Evolutionary conservation across 2,113 vertebrate species (phyloP), one percentile per base, ranked within the genome.

Genomic region (Chaenogobius annularis): DNA sequence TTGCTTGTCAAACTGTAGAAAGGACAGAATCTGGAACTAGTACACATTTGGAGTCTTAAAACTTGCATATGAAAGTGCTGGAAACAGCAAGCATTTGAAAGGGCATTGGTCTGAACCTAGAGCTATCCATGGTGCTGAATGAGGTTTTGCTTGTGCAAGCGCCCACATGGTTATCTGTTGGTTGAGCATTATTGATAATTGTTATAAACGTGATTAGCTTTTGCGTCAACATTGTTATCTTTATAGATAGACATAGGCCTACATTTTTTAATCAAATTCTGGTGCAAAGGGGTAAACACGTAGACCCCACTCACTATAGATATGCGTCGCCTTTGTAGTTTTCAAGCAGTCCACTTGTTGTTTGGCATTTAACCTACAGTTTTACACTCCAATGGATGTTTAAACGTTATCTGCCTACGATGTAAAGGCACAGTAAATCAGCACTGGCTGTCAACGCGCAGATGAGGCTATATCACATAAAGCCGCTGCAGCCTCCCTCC

Each of bases 371-470:
- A 47, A 62, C 64, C 37, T 19, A 47, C 40, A 64, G 11, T 5
- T 26, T 43, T 50, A 54, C 52, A 55, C 54, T 37, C 6, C 10
- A 7, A 22, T 83, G 15, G 68, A 52, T 73, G 68, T 76, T 78
- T 52, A 67, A 70, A 40, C 59, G 13, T 59, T 37, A 59, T 78
- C 75, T 80, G 43, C 66, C 20, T 78, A 63, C 13, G 68, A 63
- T 66, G 77, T 68, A 67, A 82, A 80, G 78, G 44, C 70, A 20
- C 63, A 69, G 73, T 86, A 87, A 88, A 86, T 89, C 84, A 89
- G 74, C 68, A 66, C 68, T 12, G 78, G 71, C 81, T 83, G 83
- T 86, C 75, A 75, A 75, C 72, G 72, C 35, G 66, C 68, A 63
- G 75, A 79, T 69, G 80, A 84, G 85, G 81, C 72, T 85, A 80